Conservation (phyloP, 2,888 invertebrate genomes). For the Aspidiotus rigidus region DNA sequence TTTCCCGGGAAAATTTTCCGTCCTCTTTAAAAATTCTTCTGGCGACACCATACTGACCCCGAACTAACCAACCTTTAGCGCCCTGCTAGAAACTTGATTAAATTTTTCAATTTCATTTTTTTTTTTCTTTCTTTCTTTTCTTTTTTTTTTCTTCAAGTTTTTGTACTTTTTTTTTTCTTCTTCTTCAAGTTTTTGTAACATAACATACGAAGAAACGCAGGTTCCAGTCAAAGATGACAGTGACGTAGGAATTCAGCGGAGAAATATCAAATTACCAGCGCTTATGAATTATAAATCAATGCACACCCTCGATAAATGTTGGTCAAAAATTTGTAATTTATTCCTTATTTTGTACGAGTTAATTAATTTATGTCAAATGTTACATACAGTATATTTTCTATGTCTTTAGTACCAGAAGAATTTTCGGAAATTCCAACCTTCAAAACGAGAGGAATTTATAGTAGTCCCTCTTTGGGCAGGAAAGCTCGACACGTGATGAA, state of each 20-base stretch:
- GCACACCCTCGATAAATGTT: slow-evolving; percentile 26
- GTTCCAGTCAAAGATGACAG: not conserved
- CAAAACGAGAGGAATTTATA: slow-evolving; percentile 19
- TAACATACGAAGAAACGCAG: slow-evolving; percentile 25
- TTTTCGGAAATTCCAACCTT: slow-evolving; percentile 19
- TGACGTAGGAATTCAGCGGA: not conserved
- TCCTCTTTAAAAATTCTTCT: no score
- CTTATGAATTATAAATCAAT: slow-evolving; percentile 32
- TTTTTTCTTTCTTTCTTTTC: not conserved
- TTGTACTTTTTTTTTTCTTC: not conserved
- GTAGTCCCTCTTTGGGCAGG: slow-evolving; percentile 23
- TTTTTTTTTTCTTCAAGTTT: not conserved
- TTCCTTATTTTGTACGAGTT: not conserved
- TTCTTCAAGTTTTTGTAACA: slow-evolving; percentile 25
- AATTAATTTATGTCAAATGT: not conserved
- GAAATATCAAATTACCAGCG: slow-evolving; percentile 23
- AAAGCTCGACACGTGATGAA: not conserved
- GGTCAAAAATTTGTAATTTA: not conserved
- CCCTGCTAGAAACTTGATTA: no score
- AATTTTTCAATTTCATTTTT: not conserved
- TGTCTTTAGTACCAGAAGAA: slow-evolving; percentile 27
- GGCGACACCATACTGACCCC: no score
- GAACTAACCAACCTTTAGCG: no score
- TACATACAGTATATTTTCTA: not conserved
- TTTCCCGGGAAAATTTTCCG: no score